Evolutionary conservation across 2,888 invertebrate genomes (phyloP), one percentile per base, ranked within the genome.

Genomic region (Diadegma fenestrale): DNA sequence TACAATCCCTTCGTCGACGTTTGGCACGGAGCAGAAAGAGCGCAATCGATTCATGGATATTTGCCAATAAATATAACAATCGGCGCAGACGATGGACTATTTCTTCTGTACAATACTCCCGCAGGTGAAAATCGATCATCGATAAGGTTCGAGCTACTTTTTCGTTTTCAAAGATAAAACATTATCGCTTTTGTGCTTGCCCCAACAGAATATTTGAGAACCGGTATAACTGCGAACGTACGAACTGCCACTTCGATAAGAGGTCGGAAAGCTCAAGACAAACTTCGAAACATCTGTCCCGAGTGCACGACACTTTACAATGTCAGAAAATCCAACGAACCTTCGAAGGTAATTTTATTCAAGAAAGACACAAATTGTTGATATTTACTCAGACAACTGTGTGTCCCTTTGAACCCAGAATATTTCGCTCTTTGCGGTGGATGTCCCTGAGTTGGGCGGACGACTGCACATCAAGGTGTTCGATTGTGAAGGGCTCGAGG

Each of bases 41-140:
- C 96, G 84, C 96, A 96, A 89, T 96, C 96, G 0, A 92, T 96
- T 81, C 96, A 97, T 0, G 95, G 95, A 0, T 96, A 96, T 88
- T 90, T 96, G 5, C 96, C 96, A 0, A 94, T 96, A 88, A 96
- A 95, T 88, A 91, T 91, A 19, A 93, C 93, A 2, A 87, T 93
- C 81, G 93, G 93, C 61, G 80, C 92, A 45, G 89, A 91, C 17
- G 91, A 92, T 33, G 90, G 88, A 75, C 83, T 92, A 22, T 93
- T 92, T 82, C 90, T 94, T 71, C 91, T 92, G 0, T 94, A 93
- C 72, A 91, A 92, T 77, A 93, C 91, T 63, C 91, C 93, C 2
- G 90, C 88, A 87, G 92, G 93, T 93, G 10, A 58, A 14, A 26
- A 58, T 68, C 48, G 33, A 48, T 71, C 14, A 45, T 6, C 22